Base-by-base conservation (phyloP, 2,888 invertebrate genomes). In the Villa cingulata region DNA sequence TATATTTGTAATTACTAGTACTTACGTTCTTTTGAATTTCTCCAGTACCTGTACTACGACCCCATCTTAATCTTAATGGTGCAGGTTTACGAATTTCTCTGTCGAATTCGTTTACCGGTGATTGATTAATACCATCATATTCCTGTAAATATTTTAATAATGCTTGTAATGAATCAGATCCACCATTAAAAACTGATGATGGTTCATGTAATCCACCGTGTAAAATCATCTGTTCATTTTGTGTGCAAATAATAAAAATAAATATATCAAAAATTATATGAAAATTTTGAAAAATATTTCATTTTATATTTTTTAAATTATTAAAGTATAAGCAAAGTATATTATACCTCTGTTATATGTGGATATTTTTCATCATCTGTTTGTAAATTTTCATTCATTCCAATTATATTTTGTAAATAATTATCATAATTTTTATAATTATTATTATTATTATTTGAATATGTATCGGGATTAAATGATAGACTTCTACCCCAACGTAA, bases 21-120 rank as follows among this genome's bases (percentile, higher is more conserved):
- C 6, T 32, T 12, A 32, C 29, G 12, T 32, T 12, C 9, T 32
- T 14, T 23, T 23, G 23, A 27, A 9, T 27, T 27, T 27, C 27
- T 12, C 4, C 12, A 12, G 12, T 14, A 29, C 60, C 64, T 49
- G 64, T 59, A 56, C 68, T 67, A 43, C 68, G 66, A 20, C 68
- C 68, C 61, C 65, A 68, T 53, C 68, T 59, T 50, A 68, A 56
- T 45, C 67, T 62, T 54, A 67, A 58, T 39, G 62, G 59, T n/a
- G 54, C 58, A 18, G 66, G 65, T 38, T 65, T 66, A 36, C 66
- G 62, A 4, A 59, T 58, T 48, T 63, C 62, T 34, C 65, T 57
- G 36, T 2, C 36, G 29, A 37, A 46, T 19, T 19, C 61, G 37
- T 48, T 53, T 5, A 57, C 53, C 20, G 55, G 52, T 7, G 58